These are phyloP conservation scores for Scomber colias DNA, from an alignment of 2,113 vertebrate genomes.

Conservation along the genomic window DNA sequence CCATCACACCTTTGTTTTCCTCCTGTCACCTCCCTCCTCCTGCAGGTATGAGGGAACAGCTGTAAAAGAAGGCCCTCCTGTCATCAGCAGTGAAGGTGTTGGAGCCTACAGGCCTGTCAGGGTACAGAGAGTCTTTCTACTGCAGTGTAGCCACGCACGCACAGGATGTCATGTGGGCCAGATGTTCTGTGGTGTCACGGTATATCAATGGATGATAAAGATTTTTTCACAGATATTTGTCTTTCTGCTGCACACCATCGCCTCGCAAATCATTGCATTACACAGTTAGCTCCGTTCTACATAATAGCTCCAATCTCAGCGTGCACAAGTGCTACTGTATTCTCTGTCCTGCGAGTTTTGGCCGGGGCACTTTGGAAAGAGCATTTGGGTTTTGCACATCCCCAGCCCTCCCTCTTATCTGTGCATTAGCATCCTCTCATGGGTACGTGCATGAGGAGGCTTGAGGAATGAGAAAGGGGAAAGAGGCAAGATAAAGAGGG, in stretches of 20 bases:
- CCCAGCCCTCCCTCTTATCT: constrained; percentile 67
- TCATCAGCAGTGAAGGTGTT: not conserved
- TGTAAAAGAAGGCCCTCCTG: constrained; percentile 14
- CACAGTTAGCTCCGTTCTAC: not conserved
- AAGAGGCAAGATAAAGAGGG: constrained; percentile 77
- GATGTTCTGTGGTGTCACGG: not conserved
- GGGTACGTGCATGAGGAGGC: constrained; percentile 54
- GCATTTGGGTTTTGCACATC: constrained; percentile 39
- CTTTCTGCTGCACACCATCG: constrained; percentile 4
- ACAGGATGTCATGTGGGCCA: constrained; percentile 21
- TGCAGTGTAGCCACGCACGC: not conserved
- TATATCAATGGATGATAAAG: constrained; percentile 37
- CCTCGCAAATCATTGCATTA: constrained; percentile 10
- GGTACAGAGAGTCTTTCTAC: constrained; percentile 18
- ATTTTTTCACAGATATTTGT: constrained; percentile 28
- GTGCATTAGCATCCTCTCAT: constrained; percentile 70
- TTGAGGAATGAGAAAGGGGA: constrained; percentile 74
- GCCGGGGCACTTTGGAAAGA: constrained; percentile 23
- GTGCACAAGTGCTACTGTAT: constrained; percentile 8
- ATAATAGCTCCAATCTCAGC: not conserved
- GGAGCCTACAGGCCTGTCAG: constrained; percentile 22
- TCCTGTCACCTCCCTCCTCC: constrained; percentile 10
- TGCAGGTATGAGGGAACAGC: constrained; percentile 33
- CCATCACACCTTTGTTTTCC: constrained; percentile 35
- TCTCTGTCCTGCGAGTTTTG: constrained; percentile 27